phyloP scores from a whole-genome alignment of 2,797 vertebrate genomes.

The Anableps anableps region DNA sequence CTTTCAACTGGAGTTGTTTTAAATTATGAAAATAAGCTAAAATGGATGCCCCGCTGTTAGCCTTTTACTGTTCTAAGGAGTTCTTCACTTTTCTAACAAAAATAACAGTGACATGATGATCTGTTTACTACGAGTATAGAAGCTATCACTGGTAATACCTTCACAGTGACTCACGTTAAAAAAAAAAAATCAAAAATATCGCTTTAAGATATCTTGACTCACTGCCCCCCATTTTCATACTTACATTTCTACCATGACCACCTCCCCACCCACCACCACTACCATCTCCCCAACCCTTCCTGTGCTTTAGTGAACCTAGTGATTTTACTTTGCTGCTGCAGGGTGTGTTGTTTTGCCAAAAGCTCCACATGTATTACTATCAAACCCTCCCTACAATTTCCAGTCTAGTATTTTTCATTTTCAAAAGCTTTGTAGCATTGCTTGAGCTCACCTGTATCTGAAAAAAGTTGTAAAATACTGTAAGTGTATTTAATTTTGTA shows the following conservation, averaged over 20 bases:
- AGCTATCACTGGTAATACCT: background rate
- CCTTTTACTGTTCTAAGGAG: background rate
- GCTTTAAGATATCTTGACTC: slow-evolving; percentile 78
- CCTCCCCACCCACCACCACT: slow-evolving; percentile 17
- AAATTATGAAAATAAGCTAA: background rate
- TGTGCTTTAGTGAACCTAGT: slow-evolving; percentile 93
- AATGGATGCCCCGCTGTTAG: background rate
- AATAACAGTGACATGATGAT: background rate
- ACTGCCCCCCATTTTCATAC: slow-evolving; percentile 80
- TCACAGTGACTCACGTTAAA: background rate
- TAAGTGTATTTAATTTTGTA: slow-evolving; percentile 98
- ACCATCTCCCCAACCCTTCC: slow-evolving; percentile 72
- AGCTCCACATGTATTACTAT: slow-evolving; percentile 88
- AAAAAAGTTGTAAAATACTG: slow-evolving; percentile 82
- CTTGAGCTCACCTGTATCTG: slow-evolving; percentile 77
- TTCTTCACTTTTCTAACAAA: background rate
- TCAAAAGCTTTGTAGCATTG: slow-evolving; percentile 79
- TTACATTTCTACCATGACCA: slow-evolving; percentile 1
- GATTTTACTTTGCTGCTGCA: slow-evolving; percentile 90
- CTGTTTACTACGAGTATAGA: background rate
- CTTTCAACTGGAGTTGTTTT: background rate
- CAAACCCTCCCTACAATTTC: slow-evolving; percentile 64
- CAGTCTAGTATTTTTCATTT: slow-evolving; percentile 75
- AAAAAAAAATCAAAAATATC: background rate
- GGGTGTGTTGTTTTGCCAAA: slow-evolving; percentile 86